A percentile compares a stretch with the other conserved stretches of the same genome.
phyloP scores from a whole-genome alignment of 2,113 vertebrate genomes.

The Phaethon lepturus region DNA sequence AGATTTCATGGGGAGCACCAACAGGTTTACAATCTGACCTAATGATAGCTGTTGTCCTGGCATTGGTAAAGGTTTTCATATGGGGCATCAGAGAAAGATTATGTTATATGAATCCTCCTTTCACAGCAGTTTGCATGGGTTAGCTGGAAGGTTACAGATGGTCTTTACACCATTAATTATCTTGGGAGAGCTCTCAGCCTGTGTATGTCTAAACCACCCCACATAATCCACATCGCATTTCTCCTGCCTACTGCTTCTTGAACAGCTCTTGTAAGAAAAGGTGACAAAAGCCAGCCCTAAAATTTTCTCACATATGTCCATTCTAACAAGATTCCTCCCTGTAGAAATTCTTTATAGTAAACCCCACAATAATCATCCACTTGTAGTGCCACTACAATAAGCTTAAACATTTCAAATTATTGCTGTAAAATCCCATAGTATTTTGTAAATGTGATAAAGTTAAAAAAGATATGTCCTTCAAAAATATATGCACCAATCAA shows the following conservation, averaged over 20 bases:
- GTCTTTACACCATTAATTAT: not conserved
- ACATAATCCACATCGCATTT: fast-evolving
- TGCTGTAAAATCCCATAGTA: not conserved
- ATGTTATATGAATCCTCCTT: not conserved
- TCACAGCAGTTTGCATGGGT: not conserved
- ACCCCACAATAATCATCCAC: not conserved
- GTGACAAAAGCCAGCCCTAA: not conserved
- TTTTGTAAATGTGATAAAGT: not conserved
- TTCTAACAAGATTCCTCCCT: not conserved
- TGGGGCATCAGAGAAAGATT: not conserved
- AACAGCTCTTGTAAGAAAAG: not conserved
- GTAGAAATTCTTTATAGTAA: not conserved
- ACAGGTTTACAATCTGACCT: not conserved
- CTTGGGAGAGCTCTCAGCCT: not conserved
- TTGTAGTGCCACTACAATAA: not conserved
- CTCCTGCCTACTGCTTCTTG: not conserved
- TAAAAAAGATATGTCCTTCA: not conserved
- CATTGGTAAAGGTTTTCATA: not conserved
- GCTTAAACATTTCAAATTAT: not conserved
- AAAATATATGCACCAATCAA: not conserved
- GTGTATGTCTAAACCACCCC: not conserved
- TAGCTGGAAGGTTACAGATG: not conserved
- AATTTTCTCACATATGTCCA: not conserved
- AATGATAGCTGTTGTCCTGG: not conserved
- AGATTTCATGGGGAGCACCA: not conserved